These are phyloP conservation scores for Pogoniulus pusillus DNA, from an alignment of 2,797 vertebrate genomes.

Conservation along the genomic window DNA sequence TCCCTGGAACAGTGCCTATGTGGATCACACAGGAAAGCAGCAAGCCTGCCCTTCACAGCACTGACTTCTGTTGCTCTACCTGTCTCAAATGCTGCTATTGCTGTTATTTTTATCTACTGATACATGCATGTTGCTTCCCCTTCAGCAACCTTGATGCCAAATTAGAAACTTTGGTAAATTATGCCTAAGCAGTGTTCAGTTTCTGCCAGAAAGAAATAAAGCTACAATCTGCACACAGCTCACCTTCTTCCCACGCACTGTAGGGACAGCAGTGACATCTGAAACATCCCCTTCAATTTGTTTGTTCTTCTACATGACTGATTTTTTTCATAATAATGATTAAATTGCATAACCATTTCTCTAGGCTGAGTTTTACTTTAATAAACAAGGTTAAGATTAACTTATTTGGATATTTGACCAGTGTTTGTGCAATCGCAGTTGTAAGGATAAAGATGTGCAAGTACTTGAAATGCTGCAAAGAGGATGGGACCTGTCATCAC, in stretches of 20 bases:
- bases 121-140: not conserved
- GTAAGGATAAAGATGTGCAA: not conserved
- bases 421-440: rapidly evolving
- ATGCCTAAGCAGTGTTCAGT: constrained; percentile 23
- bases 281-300: not conserved
- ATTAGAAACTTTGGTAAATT: constrained; percentile 53
- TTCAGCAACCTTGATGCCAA: constrained; percentile 39
- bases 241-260: constrained; percentile 9
- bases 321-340: not conserved
- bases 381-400: not conserved
- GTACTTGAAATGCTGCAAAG: not conserved
- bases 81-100: not conserved
- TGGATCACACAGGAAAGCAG: not conserved
- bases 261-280: not conserved
- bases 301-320: not conserved
- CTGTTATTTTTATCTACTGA: constrained; percentile 51
- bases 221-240: not conserved
- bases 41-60: not conserved
- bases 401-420: not conserved
- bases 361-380: not conserved
- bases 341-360: not conserved
- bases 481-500: not conserved
- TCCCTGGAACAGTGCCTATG: not conserved
- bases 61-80: not conserved
- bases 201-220: constrained; percentile 51